Evolutionary conservation across 2,888 invertebrate genomes (phyloP), one percentile per base, ranked within the genome.

Genomic region (Sphinx pinastri): DNA sequence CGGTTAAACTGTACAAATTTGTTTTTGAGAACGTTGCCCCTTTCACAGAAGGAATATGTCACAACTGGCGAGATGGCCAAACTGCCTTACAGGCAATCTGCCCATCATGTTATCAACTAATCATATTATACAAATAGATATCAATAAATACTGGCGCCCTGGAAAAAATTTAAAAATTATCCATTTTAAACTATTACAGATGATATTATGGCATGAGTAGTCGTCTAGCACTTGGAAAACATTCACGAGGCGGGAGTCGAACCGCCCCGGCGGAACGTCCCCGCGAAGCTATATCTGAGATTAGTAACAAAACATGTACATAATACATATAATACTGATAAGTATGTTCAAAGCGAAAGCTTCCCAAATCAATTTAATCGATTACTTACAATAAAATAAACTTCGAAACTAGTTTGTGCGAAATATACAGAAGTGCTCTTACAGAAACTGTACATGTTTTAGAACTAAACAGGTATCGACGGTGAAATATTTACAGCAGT

Each of bases 41-140:
- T 96, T 96, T 96, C 97, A 97, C 96, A 97, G 96, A 96, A 94
- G 93, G 95, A 97, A 97, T 96, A 96, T 97, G 97, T 96, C 97
- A 97, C 96, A 96, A 95, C 95, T 95, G 94, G 94, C 89, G 86
- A 85, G 91, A 92, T 93, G 93, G 93, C 92, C 93, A 93, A 91
- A 93, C 88, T 92, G 92, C 93, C 92, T 78, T 76, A 77, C 70
- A 78, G 84, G 88, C 90, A 93, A 88, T 92, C 89, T 92, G 93
- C 87, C 93, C 92, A 94, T 87, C 92, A 82, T 79, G 78, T 86
- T 87, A 89, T 82, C 88, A 86, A 88, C 90, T 91, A 87, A 81
- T 68, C 84, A 85, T 88, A 88, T 84, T 76, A 86, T 85, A 87
- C 87, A 89, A 80, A 84, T 82, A 83, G 84, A 87, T 83, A 83